A percentile compares a stretch with the other conserved stretches of the same genome.
Evolutionary conservation across 2,888 invertebrate species (phyloP).

Genomic region (Gastracanthus pulcherrimus): DNA sequence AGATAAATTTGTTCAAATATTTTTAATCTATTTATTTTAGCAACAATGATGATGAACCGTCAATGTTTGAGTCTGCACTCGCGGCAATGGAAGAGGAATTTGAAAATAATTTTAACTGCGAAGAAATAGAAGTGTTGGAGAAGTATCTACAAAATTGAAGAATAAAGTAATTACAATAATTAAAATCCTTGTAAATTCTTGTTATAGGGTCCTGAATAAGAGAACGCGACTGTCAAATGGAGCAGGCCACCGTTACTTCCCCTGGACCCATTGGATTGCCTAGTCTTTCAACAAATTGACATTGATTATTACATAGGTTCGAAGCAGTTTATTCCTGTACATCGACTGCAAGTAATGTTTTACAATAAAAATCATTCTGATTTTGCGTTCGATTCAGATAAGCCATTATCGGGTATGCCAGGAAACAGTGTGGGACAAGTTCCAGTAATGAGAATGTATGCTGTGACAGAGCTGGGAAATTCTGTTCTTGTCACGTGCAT

Average conservation of each 20-base stretch:
- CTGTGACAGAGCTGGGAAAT: slow-evolving; percentile 93
- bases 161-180: slow-evolving; percentile 13
- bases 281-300: slow-evolving; percentile 96
- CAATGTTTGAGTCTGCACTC: slow-evolving; percentile 85
- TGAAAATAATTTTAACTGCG: slow-evolving; percentile 78
- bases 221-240: slow-evolving; percentile 86
- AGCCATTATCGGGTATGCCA: slow-evolving; percentile 90
- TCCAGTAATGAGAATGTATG: slow-evolving; percentile 93
- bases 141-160: slow-evolving; percentile 67
- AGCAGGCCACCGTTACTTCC: slow-evolving; percentile 84
- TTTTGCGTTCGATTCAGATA: slow-evolving; percentile 75
- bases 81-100: slow-evolving; percentile 82
- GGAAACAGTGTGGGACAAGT: slow-evolving; percentile 90
- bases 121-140: slow-evolving; percentile 78
- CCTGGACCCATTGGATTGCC: slow-evolving; percentile 84
- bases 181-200: background rate
- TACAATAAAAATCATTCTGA: background rate
- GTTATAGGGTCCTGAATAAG: slow-evolving; percentile 84
- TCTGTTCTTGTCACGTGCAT: slow-evolving; percentile 98
- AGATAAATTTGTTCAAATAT: too few species aligned
- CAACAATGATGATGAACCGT: slow-evolving; percentile 81
- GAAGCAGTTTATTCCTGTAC: background rate
- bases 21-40: slow-evolving; percentile 43
- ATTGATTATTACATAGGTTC: slow-evolving; percentile 92
- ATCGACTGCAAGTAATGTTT: background rate